Base-by-base conservation (phyloP, 1,140 invertebrate genomes). In the Sarcophaga peregrina region DNA sequence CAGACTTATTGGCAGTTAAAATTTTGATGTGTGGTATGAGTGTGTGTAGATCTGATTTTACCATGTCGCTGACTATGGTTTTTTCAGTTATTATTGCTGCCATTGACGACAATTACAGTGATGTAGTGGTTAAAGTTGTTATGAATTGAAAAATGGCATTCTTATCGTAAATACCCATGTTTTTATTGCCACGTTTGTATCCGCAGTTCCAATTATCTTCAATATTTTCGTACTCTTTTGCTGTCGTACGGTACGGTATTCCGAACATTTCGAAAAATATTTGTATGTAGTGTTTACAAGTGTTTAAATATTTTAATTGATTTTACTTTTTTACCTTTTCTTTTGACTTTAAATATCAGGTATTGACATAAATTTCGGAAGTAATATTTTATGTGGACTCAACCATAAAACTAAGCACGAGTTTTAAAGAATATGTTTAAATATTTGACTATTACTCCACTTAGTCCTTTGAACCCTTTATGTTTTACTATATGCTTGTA, bases 221-320 rank as follows among this genome's bases (percentile, higher is more conserved):
- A 8, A 68, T 68, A 58, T 68, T 68, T 25, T 68, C 25, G 17
- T 68, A 25, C 62, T 68, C 6, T 58, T 58, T n/a, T 58, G 25
- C 54, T 58, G n/a, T 13, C 3, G 11, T n/a, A 15, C 13, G 15
- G 13, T n/a, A 25, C 17, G 17, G 17, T 9, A 4, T 68, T 20
- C 20, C 20, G 58, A 5, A 20, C 58, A 37, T 37, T 37, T 37
- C 6, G n/a, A 20, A 25, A 10, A 20, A n/a, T 68, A 68, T 68
- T 58, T 58, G 13, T 58, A 58, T 58, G 15, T 13, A 15, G n/a
- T 68, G 17, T 68, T 4, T 58, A 52, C 8, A 3, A 20, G 17
- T 68, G 8, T 68, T 17, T 68, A 68, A 68, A 20, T 68, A 68
- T 68, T 68, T 68, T 68, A 68, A 68, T 68, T 68, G 62, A 68